phyloP scores from a whole-genome alignment of 1,140 invertebrate species.

The Tetraneura akinire region DNA sequence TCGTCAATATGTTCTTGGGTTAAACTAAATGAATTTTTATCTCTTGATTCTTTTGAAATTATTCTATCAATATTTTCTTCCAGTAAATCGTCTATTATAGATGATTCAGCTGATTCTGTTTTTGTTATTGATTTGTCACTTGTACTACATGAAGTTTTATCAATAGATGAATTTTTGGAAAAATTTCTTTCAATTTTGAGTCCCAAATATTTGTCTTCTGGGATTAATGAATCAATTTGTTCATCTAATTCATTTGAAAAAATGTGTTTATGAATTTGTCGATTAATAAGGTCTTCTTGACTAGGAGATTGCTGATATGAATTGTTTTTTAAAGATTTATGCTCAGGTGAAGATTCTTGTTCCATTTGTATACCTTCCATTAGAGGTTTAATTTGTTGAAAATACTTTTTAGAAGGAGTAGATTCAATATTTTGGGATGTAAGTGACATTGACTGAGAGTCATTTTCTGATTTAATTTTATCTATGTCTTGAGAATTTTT shows the following conservation, averaged over 20 bases:
- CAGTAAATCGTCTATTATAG: slow-evolving; percentile 52
- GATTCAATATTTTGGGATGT: not conserved
- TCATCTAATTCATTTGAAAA: slow-evolving; percentile 59
- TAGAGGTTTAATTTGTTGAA: slow-evolving; percentile 39
- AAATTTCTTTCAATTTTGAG: slow-evolving; percentile 35
- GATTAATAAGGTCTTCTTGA: slow-evolving; percentile 56
- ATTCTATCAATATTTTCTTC: slow-evolving; percentile 54
- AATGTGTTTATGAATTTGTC: slow-evolving; percentile 59
- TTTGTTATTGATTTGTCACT: slow-evolving; percentile 47
- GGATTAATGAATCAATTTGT: slow-evolving; percentile 58
- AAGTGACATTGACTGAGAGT: not conserved
- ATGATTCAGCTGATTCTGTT: slow-evolving; percentile 51
- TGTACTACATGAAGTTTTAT: slow-evolving; percentile 20
- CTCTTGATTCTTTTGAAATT: slow-evolving; percentile 57
- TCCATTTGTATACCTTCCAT: slow-evolving; percentile 58
- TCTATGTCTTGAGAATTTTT: not conserved
- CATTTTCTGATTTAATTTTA: not conserved
- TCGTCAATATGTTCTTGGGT: slow-evolving; percentile 61
- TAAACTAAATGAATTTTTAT: slow-evolving; percentile 56
- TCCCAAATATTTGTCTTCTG: slow-evolving; percentile 54
- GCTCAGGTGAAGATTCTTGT: slow-evolving; percentile 62
- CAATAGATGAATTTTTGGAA: not conserved
- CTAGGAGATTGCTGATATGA: slow-evolving; percentile 55
- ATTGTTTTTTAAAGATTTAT: slow-evolving; percentile 57
- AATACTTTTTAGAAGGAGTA: slow-evolving; percentile 17